Percentiles rank a stretch among this genome's conserved stretches.
Evolutionary conservation across 2,113 vertebrate genomes (phyloP).

Genomic region (Nothobranchius kuhntae): DNA sequence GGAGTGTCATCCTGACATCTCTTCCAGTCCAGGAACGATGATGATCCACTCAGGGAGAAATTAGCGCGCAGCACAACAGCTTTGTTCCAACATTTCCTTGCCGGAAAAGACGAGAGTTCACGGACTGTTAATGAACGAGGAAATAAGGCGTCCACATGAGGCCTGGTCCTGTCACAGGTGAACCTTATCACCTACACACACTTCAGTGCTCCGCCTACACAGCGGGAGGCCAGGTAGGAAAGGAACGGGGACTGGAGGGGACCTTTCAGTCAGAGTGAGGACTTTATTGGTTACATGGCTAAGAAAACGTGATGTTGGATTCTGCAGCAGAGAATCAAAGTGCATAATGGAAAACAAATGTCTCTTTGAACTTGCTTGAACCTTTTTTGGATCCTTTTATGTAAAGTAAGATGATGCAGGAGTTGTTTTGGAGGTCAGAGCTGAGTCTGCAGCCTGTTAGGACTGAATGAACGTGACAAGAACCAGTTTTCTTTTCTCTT

Average conservation of each 20-base stretch:
- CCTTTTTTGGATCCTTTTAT: slow-evolving; percentile 11
- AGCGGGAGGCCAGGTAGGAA: slow-evolving; percentile 52
- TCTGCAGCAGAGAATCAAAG: background rate
- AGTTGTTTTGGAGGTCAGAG: background rate
- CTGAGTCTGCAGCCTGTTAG: background rate
- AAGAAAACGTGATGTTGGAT: background rate
- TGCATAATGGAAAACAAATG: too few species aligned
- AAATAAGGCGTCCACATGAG: slow-evolving; percentile 48
- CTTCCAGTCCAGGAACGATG: slow-evolving; percentile 44
- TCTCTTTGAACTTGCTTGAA: background rate
- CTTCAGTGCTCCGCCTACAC: slow-evolving; percentile 34
- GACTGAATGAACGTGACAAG: background rate
- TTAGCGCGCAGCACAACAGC: slow-evolving; percentile 21
- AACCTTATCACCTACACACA: slow-evolving; percentile 41
- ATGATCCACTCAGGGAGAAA: slow-evolving; percentile 15
- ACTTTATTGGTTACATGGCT: background rate
- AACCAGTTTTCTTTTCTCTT: background rate
- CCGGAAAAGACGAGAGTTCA: slow-evolving; percentile 22
- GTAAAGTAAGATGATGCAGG: background rate
- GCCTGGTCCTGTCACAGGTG: slow-evolving; percentile 36
- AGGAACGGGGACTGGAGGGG: background rate
- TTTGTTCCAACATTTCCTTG: slow-evolving; percentile 11
- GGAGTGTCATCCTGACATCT: slow-evolving; percentile 43
- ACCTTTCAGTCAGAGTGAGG: background rate
- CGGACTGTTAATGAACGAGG: slow-evolving; percentile 37